Conservation (phyloP, 1,140 invertebrate genomes). For the Drosophila obscura region DNA sequence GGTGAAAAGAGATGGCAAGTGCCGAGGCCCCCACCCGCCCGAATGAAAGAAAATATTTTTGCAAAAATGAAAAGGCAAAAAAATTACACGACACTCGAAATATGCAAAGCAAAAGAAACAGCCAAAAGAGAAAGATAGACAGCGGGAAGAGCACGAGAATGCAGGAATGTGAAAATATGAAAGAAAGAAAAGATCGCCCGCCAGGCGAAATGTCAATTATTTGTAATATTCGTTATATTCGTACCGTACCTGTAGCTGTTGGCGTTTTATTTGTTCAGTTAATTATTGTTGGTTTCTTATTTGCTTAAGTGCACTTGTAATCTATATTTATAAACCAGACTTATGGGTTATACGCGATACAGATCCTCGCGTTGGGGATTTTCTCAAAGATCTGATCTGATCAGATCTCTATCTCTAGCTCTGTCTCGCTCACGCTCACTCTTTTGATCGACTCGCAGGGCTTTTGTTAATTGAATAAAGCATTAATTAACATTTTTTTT, state of each 20-base stretch:
- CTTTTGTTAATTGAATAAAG: slow-evolving; percentile 61
- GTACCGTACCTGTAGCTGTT: background rate
- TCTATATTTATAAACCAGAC: slow-evolving; percentile 67
- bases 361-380: slow-evolving; percentile 76
- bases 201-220: slow-evolving; percentile 32
- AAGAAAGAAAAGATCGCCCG: slow-evolving; percentile 50
- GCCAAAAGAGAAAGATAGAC: slow-evolving; percentile 9
- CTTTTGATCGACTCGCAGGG: slow-evolving; percentile 19
- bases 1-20: slow-evolving; percentile 55
- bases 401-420: slow-evolving; percentile 29
- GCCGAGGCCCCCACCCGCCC: slow-evolving; percentile 63
- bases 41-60: slow-evolving; percentile 49
- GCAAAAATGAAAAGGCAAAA: slow-evolving; percentile 39
- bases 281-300: slow-evolving; percentile 21
- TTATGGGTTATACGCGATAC: slow-evolving; percentile 64
- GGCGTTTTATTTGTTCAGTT: background rate
- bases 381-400: slow-evolving; percentile 18
- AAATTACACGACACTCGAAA: slow-evolving; percentile 46
- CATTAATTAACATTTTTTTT: slow-evolving; percentile 67
- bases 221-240: slow-evolving; percentile 4
- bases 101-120: slow-evolving; percentile 29
- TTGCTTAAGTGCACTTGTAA: slow-evolving; percentile 70
- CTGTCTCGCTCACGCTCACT: slow-evolving; percentile 28
- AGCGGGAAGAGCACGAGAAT: slow-evolving; percentile 1
- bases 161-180: slow-evolving; percentile 32